phyloP scores from a whole-genome alignment of 2,797 vertebrate genomes.

The Ataeniobius toweri region DNA sequence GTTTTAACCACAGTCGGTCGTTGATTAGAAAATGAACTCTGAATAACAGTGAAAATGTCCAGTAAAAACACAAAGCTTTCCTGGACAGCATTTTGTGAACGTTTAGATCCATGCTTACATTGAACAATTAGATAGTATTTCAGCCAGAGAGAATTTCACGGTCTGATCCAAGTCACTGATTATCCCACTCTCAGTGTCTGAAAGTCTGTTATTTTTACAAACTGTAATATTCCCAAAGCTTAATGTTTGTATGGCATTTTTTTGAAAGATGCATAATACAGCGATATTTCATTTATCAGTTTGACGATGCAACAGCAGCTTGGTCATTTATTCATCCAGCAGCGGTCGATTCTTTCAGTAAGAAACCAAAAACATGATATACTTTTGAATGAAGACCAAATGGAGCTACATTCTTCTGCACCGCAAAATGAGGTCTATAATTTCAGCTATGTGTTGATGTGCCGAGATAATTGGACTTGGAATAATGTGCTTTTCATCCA shows the following conservation, averaged over 20 bases:
- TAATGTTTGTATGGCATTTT: conserved; percentile 25
- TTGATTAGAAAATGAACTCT: conserved; percentile 27
- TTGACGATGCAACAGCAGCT: conserved; percentile 22
- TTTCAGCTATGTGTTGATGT: conserved; percentile 46
- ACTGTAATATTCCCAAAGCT: conserved; percentile 18
- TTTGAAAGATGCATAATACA: conserved; percentile 41
- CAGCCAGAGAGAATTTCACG: conserved; percentile 39
- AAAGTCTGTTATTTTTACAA: conserved; percentile 14
- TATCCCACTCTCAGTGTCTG: conserved; percentile 25
- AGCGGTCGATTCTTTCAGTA: conserved; percentile 31
- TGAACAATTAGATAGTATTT: conserved; percentile 52
- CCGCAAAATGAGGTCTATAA: conserved; percentile 47
- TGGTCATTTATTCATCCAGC: conserved; percentile 25
- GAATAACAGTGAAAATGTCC: conserved; percentile 30
- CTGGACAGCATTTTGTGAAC: conserved; percentile 28
- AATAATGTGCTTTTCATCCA: conserved; percentile 38
- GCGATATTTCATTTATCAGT: conserved; percentile 39
- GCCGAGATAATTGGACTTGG: conserved; percentile 48
- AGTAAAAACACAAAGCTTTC: conserved; percentile 41
- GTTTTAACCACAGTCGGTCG: conserved; percentile 21
- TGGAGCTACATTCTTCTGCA: conserved; percentile 19
- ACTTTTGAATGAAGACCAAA: conserved; percentile 44
- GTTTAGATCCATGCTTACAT: conserved; percentile 43
- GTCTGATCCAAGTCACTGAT: conserved; percentile 41
- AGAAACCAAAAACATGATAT: conserved; percentile 49